A percentile compares a stretch with the other conserved stretches of the same genome.
Evolutionary conservation across 2,113 vertebrate genomes (phyloP).

Genomic region (Arothron firmamentum): DNA sequence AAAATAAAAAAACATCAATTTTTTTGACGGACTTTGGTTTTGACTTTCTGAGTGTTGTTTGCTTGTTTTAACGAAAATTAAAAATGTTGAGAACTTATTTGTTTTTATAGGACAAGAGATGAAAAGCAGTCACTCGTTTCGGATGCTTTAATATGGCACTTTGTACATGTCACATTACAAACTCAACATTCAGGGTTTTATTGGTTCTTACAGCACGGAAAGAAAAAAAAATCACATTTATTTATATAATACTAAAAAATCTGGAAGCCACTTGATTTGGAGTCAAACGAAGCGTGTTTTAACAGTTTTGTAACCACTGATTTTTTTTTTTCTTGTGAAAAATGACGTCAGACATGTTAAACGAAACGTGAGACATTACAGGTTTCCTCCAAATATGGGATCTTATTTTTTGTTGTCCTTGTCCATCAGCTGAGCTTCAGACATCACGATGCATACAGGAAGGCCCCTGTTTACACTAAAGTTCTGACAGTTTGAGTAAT

Average conservation of each 20-base stretch:
- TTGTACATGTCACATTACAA: slow-evolving; percentile 68
- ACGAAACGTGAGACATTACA: too few species aligned
- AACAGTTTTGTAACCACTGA: neutral
- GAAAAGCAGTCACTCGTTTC: slow-evolving; percentile 18
- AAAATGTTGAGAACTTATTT: neutral
- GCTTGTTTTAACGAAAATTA: too few species aligned
- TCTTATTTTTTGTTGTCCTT: too few species aligned
- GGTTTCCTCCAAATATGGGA: too few species aligned
- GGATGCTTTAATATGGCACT: slow-evolving; percentile 71
- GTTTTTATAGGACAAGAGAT: neutral
- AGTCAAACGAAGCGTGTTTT: neutral
- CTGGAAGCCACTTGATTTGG: slow-evolving; percentile 6
- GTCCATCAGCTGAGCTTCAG: too few species aligned
- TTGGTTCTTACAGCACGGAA: slow-evolving; percentile 41
- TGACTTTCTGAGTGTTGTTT: too few species aligned
- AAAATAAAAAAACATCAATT: too few species aligned
- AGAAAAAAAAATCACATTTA: slow-evolving; percentile 19
- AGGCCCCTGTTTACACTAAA: too few species aligned
- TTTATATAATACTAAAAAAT: neutral
- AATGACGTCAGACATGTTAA: neutral
- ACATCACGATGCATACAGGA: too few species aligned
- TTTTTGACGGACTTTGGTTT: too few species aligned
- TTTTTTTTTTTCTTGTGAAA: neutral
- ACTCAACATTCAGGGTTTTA: slow-evolving; percentile 49
- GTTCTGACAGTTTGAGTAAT: too few species aligned